Base-by-base conservation (phyloP, 2,113 vertebrate species). In the Macrotus californicus region DNA sequence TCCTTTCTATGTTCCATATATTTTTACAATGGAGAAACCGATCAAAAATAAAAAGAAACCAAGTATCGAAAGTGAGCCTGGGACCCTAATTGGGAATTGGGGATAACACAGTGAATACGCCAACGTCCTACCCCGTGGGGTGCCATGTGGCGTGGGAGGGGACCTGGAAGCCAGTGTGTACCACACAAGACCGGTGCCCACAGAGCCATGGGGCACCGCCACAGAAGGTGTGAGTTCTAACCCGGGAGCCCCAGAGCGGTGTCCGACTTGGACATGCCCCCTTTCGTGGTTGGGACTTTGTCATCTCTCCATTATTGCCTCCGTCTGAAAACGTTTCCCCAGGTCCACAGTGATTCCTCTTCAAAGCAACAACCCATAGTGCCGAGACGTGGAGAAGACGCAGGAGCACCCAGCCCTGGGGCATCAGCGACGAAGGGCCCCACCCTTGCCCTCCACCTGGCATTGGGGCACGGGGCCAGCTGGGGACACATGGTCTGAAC, bases 51-150 rank as follows among this genome's bases (percentile, higher is more conserved):
- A 54, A 11, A 18, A 59, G 59, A 73, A n/a, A 50, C 18, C 3
- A 59, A 22, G 26, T 14, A 14, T 36, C 43, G 12, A 26, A 15
- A 46, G 31, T 29, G 31, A 50, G 1, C 18, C 24, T 8, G 56
- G 46, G 8, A 2, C 48, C 31, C 3, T 16, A 0, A 9, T 0
- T 31, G 26, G 59, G n/a, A 48, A 5, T 0, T 12, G 4, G n/a
- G 21, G 54, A 7, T 39, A 11, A 48, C 14, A 7, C 2, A 14
- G 6, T 1, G 13, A 18, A 6, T 10, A 31, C 0, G 15, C 22
- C 26, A 6, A 34, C 6, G 4, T 1, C 9, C 52, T 34, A 1
- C 10, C 0, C 12, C 2, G 0, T 2, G 39, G 22, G 19, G 10
- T 0, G 7, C 26, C 1, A 7, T 0, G 7, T 31, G 14, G 11